These are phyloP conservation scores for Remorina albescens DNA, from an alignment of 2,797 vertebrate species.

Conservation along the genomic window DNA sequence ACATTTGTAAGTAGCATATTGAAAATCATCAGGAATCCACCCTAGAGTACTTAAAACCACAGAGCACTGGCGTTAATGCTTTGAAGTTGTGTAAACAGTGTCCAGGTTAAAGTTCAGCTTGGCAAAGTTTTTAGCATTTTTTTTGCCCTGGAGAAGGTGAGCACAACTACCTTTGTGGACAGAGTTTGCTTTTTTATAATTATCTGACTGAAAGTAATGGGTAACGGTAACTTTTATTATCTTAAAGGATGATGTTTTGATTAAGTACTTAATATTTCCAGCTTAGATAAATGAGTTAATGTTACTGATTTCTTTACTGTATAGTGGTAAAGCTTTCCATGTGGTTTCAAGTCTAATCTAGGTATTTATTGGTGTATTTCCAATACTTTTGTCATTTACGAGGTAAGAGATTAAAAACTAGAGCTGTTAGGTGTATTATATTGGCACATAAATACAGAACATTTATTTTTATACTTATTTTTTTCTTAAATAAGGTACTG, in stretches of 20 bases:
- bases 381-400: not conserved
- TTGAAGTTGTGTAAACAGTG: slow-evolving; percentile 73
- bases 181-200: slow-evolving; percentile 5
- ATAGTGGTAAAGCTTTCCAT: not conserved
- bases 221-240: not conserved
- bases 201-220: slow-evolving; percentile 1
- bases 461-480: rapidly evolving
- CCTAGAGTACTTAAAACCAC: slow-evolving; percentile 8
- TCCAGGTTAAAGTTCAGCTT: slow-evolving; percentile 77
- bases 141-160: slow-evolving; percentile 71
- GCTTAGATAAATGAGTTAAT: not conserved
- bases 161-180: slow-evolving; percentile 28
- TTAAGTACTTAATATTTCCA: not conserved
- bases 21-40: slow-evolving; percentile 1
- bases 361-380: not conserved
- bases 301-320: not conserved
- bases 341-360: not conserved
- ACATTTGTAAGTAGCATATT: not conserved
- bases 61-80: slow-evolving; percentile 55
- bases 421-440: not conserved
- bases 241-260: not conserved
- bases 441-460: not conserved
- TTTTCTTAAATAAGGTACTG: not conserved
- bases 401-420: slow-evolving; percentile 1
- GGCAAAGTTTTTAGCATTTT: slow-evolving; percentile 66